A percentile compares a stretch with the other conserved stretches of the same genome.
phyloP scores from a whole-genome alignment of 2,888 invertebrate genomes.

The Drosophila pegasa region DNA sequence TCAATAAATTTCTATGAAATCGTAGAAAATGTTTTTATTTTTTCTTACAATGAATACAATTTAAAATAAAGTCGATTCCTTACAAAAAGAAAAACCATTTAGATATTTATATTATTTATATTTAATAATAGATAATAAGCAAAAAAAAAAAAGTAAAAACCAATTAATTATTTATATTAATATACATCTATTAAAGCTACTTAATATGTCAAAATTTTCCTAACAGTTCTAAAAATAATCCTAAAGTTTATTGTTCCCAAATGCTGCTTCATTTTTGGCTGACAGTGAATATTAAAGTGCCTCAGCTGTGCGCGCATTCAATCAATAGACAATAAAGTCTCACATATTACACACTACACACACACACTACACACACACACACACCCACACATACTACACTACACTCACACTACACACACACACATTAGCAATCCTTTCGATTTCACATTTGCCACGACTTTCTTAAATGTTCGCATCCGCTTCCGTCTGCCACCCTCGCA shows the following conservation, averaged over 20 bases:
- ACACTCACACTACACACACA: conserved; percentile 3
- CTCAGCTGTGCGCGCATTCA: conserved; percentile 53
- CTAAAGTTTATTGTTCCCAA: not conserved
- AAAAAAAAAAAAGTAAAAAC: no score
- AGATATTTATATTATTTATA: no score
- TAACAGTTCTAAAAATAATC: no score
- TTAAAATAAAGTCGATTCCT: no score
- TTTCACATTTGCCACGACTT: conserved; percentile 57
- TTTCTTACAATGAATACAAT: no score
- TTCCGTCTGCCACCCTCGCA: conserved; percentile 52
- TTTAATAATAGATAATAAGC: no score
- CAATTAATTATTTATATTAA: no score
- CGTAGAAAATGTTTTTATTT: no score
- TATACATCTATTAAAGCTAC: no score
- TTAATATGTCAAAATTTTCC: not conserved
- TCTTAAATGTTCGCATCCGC: conserved; percentile 71
- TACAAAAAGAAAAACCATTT: no score
- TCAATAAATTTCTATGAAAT: no score
- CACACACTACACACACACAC: conserved; percentile 11
- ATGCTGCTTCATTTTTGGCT: conserved; percentile 37
- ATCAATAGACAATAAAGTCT: conserved; percentile 31
- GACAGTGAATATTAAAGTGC: conserved; percentile 30
- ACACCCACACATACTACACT: not conserved
- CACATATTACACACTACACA: conserved; percentile 8
- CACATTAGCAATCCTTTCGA: conserved; percentile 61